Evolutionary conservation across 2,113 vertebrate genomes (phyloP).

Genomic region (Grammomys surdaster): DNA sequence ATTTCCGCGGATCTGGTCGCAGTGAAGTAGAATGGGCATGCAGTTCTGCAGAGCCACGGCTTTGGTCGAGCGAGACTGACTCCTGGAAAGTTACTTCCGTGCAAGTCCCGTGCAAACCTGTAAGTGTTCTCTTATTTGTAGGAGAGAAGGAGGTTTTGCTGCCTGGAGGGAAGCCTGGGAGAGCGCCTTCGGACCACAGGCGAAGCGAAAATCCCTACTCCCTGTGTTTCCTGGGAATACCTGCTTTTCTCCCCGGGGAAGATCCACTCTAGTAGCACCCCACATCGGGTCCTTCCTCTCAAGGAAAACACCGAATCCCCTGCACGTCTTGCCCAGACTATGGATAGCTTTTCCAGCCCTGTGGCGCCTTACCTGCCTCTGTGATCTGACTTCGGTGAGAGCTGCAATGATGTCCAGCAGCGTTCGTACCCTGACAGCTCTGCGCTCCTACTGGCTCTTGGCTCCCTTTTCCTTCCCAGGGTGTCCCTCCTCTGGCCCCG

Average conservation of each 20-base stretch:
- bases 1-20: background rate
- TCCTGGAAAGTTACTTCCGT: background rate
- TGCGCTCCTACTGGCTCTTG: accelerated
- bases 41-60: background rate
- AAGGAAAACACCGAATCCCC: background rate
- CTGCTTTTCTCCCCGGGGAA: background rate
- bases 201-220: background rate
- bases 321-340: background rate
- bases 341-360: background rate
- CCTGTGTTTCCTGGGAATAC: background rate
- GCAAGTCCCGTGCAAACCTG: background rate
- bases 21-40: background rate
- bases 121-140: background rate
- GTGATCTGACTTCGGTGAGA: background rate
- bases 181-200: background rate
- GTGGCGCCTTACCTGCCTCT: slow-evolving; percentile 65
- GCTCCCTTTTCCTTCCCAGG: background rate
- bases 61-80: background rate
- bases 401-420: background rate
- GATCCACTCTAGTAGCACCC: background rate
- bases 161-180: background rate
- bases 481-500: slow-evolving; percentile 21
- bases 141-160: background rate
- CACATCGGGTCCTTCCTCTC: background rate
- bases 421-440: background rate